These are phyloP conservation scores for Drosophila parvula DNA, from an alignment of 1,140 invertebrate genomes.

Conservation along the genomic window DNA sequence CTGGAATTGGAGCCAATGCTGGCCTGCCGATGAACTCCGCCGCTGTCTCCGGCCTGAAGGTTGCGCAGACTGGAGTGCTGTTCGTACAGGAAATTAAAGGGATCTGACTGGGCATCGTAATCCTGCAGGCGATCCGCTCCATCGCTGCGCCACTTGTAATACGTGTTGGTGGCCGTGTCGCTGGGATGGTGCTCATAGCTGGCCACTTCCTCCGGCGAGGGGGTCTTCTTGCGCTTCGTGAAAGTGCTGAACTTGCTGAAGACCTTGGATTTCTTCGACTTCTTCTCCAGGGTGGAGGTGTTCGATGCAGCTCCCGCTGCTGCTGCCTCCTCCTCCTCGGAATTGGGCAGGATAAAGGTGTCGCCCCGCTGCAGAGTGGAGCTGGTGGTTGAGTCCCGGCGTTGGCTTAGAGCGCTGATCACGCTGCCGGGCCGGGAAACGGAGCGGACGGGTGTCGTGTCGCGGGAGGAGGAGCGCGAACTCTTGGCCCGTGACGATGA, in stretches of 20 bases:
- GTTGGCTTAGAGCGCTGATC: slow-evolving; percentile 42
- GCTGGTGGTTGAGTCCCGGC: slow-evolving; percentile 67
- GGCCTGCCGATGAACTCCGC: slow-evolving; percentile 45
- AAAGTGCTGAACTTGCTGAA: slow-evolving; percentile 81
- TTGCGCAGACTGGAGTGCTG: slow-evolving; percentile 67
- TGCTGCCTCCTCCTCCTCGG: slow-evolving; percentile 49
- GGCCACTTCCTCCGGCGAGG: slow-evolving; percentile 60
- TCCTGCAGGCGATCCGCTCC: slow-evolving; percentile 68
- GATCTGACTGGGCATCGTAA: slow-evolving; percentile 77
- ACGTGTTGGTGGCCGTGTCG: slow-evolving; percentile 79
- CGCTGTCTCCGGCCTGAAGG: slow-evolving; percentile 21
- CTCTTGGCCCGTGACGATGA: slow-evolving; percentile 75
- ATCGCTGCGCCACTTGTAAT: slow-evolving; percentile 81
- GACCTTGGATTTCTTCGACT: slow-evolving; percentile 80
- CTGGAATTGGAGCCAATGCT: slow-evolving; percentile 65
- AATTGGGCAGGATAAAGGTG: slow-evolving; percentile 70
- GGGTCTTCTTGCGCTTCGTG: slow-evolving; percentile 79
- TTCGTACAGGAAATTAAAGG: slow-evolving; percentile 81
- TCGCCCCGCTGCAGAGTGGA: slow-evolving; percentile 74
- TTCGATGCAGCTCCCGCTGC: slow-evolving; percentile 43
- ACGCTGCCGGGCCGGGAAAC: slow-evolving; percentile 71
- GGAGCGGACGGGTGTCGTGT: slow-evolving; percentile 74
- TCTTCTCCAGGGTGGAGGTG: slow-evolving; percentile 74
- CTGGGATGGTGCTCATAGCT: slow-evolving; percentile 80
- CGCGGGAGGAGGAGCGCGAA: slow-evolving; percentile 68